Conservation (phyloP, 2,797 vertebrate species). For the Chloroceryle inda region DNA sequence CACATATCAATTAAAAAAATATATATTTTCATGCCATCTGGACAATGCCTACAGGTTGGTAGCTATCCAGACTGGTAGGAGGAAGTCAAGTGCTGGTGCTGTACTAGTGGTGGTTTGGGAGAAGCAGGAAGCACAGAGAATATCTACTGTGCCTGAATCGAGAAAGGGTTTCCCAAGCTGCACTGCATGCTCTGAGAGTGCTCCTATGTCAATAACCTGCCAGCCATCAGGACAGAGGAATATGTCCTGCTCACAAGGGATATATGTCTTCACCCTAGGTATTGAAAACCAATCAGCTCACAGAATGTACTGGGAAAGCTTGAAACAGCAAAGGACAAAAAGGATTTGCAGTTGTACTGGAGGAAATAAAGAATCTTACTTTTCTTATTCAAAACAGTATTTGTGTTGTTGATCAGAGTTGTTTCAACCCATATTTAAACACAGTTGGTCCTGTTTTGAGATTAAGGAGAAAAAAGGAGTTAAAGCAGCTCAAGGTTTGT, state of each 20-base stretch:
- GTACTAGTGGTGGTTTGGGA: neutral
- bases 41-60: neutral
- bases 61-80: slow-evolving; percentile 9
- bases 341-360: neutral
- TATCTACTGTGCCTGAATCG: neutral
- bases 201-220: neutral
- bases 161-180: neutral
- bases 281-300: neutral
- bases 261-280: rapidly evolving
- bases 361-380: neutral
- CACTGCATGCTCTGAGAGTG: neutral
- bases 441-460: neutral
- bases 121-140: neutral
- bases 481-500: neutral
- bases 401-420: neutral
- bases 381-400: neutral
- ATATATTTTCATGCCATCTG: neutral
- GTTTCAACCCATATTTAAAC: neutral
- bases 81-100: neutral
- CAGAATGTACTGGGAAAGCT: neutral
- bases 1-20: neutral
- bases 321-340: neutral
- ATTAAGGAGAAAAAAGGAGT: neutral
- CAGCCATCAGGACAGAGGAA: neutral
- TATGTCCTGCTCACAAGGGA: neutral